These are phyloP conservation scores for Euglossa dilemma DNA, from an alignment of 1,140 invertebrate species.

Conservation along the genomic window DNA sequence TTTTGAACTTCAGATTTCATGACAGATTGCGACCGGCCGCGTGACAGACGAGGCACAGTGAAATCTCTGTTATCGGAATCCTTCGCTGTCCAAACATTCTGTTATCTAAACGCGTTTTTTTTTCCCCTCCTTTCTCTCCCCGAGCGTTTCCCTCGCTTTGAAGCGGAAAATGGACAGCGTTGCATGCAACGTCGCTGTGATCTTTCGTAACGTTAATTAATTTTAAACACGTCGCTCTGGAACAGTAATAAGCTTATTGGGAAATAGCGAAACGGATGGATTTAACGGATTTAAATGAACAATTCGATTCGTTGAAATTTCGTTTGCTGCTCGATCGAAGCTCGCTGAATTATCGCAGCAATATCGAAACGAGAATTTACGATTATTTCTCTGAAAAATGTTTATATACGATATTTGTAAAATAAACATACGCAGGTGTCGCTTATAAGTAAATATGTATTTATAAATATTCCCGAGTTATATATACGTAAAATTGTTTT, in stretches of 20 bases:
- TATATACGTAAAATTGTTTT: no score
- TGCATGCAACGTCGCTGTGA: no score
- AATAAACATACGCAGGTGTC: no score
- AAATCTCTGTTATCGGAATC: constrained; percentile 31
- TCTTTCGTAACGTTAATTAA: not conserved
- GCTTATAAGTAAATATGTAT: no score
- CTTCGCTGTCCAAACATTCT: constrained; percentile 26
- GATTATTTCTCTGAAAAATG: no score
- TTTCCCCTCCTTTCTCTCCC: not conserved
- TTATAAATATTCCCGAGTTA: no score
- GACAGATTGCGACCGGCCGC: constrained; percentile 51
- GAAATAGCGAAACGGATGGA: not conserved
- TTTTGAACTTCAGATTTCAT: constrained; percentile 36
- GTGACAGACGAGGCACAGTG: not conserved
- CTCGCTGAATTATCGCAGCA: no score
- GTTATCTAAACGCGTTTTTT: constrained; percentile 17
- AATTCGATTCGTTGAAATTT: no score
- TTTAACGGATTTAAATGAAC: not conserved
- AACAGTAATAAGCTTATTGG: no score
- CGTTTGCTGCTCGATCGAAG: no score
- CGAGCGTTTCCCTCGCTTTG: not conserved
- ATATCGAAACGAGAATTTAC: no score
- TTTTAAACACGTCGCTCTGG: not conserved
- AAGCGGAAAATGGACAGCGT: not conserved
- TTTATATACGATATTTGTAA: no score